Conservation (phyloP, 2,888 invertebrate genomes). For the Lepidonotus clava region DNA sequence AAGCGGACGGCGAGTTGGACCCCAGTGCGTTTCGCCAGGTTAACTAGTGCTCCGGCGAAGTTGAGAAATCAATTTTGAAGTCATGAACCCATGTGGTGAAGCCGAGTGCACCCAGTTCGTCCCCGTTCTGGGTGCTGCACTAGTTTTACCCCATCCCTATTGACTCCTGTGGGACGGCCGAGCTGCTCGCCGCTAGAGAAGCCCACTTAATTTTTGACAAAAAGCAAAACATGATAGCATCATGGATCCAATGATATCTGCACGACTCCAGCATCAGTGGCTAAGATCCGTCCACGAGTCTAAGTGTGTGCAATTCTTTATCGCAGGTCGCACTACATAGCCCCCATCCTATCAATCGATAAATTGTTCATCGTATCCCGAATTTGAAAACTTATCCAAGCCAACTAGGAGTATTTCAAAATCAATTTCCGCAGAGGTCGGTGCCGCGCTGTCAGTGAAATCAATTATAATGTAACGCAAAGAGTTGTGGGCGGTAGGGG, state of each 20-base stretch:
- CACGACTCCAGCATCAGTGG: not conserved
- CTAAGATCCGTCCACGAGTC: not conserved
- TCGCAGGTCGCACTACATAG: not conserved
- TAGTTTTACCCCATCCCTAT: not conserved
- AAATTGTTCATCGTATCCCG: constrained; percentile 14
- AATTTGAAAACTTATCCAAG: not conserved
- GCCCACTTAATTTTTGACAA: constrained; percentile 24
- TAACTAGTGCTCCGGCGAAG: constrained; percentile 38
- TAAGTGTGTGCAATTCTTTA: not conserved
- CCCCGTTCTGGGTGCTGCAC: not conserved
- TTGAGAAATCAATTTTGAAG: constrained; percentile 52
- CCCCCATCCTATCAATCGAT: not conserved
- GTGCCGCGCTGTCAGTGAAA: constrained; percentile 29
- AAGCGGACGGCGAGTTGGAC: not conserved
- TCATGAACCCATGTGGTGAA: not conserved
- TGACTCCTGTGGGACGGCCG: not conserved
- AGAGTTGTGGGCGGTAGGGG: too few relatives aligned
- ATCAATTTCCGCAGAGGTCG: constrained; percentile 29
- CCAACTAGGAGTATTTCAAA: constrained; percentile 23
- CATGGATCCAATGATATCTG: not conserved
- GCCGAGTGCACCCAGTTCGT: not conserved
- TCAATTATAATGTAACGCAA: constrained; percentile 47
- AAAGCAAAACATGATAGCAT: constrained; percentile 29
- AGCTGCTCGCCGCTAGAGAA: not conserved
- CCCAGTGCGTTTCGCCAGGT: not conserved